Evolutionary conservation across 2,888 invertebrate genomes (phyloP).

Genomic region (Orthosia incerta): DNA sequence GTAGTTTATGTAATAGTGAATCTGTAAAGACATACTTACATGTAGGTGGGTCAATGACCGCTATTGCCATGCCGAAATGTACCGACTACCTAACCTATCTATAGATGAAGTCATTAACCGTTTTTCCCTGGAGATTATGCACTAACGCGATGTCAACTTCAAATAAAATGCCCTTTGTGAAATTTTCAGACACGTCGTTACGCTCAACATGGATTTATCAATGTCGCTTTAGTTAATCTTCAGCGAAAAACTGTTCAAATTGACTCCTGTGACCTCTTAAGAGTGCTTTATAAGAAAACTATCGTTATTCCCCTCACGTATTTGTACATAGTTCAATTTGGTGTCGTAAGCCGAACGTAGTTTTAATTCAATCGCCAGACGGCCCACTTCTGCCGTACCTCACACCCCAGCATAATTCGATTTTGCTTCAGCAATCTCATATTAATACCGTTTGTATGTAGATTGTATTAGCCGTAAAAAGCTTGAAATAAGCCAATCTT

Average conservation of each 20-base stretch:
- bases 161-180: slow-evolving; percentile 31
- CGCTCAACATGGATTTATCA: slow-evolving; percentile 38
- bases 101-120: slow-evolving; percentile 3
- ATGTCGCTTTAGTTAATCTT: slow-evolving; percentile 50
- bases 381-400: slow-evolving; percentile 28
- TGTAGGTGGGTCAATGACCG: not conserved
- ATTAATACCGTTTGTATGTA: slow-evolving; percentile 37
- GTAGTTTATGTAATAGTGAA: too few relatives aligned
- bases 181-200: slow-evolving; percentile 6
- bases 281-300: slow-evolving; percentile 45
- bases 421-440: slow-evolving; percentile 46
- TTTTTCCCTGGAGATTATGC: slow-evolving; percentile 34
- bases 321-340: slow-evolving; percentile 54
- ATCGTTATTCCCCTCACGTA: slow-evolving; percentile 59
- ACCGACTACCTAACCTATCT: not conserved
- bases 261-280: slow-evolving; percentile 39
- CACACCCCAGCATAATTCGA: slow-evolving; percentile 36
- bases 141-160: not conserved
- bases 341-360: slow-evolving; percentile 35
- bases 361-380: slow-evolving; percentile 57
- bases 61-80: not conserved
- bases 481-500: slow-evolving; percentile 19
- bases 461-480: slow-evolving; percentile 23
- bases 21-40: too few relatives aligned
- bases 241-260: slow-evolving; percentile 21